Evolutionary conservation across 2,113 vertebrate genomes (phyloP).

Genomic region (Zonotrichia leucophrys): DNA sequence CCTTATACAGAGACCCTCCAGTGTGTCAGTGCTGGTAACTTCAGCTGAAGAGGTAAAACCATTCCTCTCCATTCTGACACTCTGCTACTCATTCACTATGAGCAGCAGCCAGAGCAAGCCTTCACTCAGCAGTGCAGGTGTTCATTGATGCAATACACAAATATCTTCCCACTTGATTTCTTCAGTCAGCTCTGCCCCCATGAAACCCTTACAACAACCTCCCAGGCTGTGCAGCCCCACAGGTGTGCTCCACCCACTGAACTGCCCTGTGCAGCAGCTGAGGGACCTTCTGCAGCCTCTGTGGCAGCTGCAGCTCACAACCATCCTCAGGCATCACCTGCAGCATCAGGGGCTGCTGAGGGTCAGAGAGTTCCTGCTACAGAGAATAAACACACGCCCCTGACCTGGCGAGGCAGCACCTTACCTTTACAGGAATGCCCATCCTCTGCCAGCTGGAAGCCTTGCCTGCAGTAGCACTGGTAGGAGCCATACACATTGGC

Average conservation of each 20-base stretch:
- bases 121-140: not conserved
- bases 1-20: not conserved
- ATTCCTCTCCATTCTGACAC: not conserved
- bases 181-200: not conserved
- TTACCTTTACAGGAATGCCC: constrained; percentile 89
- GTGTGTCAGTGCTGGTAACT: not conserved
- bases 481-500: constrained; percentile 94
- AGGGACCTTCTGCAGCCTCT: not conserved
- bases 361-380: not conserved
- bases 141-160: not conserved
- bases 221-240: not conserved
- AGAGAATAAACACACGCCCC: too few relatives aligned
- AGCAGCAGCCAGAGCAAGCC: not conserved
- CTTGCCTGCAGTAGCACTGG: constrained; percentile 93
- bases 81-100: not conserved
- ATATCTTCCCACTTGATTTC: not conserved
- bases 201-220: not conserved
- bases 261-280: not conserved
- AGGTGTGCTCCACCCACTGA: not conserved
- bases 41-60: not conserved
- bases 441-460: constrained; percentile 89
- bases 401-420: not conserved
- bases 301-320: not conserved
- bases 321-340: not conserved
- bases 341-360: not conserved